Base-by-base conservation (phyloP, 2,888 invertebrate species). In the Atrina japonica region DNA sequence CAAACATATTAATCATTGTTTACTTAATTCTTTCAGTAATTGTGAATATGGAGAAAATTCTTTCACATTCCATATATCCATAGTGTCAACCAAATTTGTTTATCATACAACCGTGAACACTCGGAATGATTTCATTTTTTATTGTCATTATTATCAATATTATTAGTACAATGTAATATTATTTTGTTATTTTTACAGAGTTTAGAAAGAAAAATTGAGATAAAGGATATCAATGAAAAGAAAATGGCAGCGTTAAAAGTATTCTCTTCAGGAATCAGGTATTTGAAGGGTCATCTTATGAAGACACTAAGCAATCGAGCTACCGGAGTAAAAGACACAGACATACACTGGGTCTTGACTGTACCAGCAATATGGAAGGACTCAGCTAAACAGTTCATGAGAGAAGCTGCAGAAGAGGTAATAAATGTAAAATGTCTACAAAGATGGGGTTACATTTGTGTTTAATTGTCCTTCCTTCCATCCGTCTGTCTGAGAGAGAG, bases 331-430 rank as follows among this genome's bases (percentile, higher is more conserved):
- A 45, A 40, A 35, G 58, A 66, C 3, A 21, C 58, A 5, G 66
- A 66, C 11, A 66, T 66, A 40, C 58, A 66, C 11, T 66, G 66
- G 66, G 66, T 66, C 5, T 58, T 66, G 3, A 66, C 66, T 9
- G 66, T 66, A 3, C 66, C 66, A 9, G 66, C 66, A 18, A 66
- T 66, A 30, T 66, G 66, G 66, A 58, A 66, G 21, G 66, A 66
- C 40, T 25, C 66, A 18, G 56, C 66, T 14, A 66, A 66, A 25
- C 66, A 66, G 49, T 66, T 66, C 40, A 66, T 66, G 66, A 55
- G 66, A 25, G 49, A 40, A 30, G 66, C 66, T 5, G 66, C 66
- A 40, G 66, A 58, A 50, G 18, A 35, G 30, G 66, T 66, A 58
- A 30, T 6, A 2, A 25, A 58, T n/a, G n/a, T n/a, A 49, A 49